Conservation (phyloP, 2,113 vertebrate genomes). For the Nothobranchius kuhntae region DNA sequence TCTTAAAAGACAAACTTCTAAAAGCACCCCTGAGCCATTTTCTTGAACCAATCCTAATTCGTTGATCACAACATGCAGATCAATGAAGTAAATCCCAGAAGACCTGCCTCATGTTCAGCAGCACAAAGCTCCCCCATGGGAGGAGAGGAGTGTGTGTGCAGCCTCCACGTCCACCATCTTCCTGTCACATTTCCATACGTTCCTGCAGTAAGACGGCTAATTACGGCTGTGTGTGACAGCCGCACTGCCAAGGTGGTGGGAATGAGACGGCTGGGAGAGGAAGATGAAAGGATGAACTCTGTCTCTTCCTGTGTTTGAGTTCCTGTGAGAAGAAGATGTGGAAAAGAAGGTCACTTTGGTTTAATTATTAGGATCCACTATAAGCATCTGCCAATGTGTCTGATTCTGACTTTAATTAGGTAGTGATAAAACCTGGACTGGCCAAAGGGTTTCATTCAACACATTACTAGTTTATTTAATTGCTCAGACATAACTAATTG, state of each 20-base stretch:
- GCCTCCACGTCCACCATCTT: slow-evolving; percentile 51
- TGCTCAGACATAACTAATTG: slow-evolving; percentile 23
- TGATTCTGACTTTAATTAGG: slow-evolving; percentile 32
- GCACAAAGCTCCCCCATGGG: slow-evolving; percentile 20
- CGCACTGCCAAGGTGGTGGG: slow-evolving; percentile 54
- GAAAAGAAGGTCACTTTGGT: slow-evolving; percentile 23
- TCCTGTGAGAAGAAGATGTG: slow-evolving; percentile 8
- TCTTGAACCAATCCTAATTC: not conserved
- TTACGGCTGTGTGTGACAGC: slow-evolving; percentile 68
- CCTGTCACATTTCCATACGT: slow-evolving; percentile 75
- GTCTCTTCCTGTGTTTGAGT: slow-evolving; percentile 22
- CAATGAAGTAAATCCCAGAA: not conserved
- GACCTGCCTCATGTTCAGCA: not conserved
- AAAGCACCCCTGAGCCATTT: no score
- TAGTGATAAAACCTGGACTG: slow-evolving; percentile 10
- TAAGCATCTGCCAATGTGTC: slow-evolving; percentile 1
- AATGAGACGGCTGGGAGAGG: slow-evolving; percentile 37
- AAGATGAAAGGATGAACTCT: slow-evolving; percentile 12
- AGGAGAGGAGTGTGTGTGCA: slow-evolving; percentile 44
- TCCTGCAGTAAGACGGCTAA: slow-evolving; percentile 63
- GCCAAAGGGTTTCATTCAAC: not conserved
- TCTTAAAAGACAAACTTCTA: not conserved
- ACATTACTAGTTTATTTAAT: slow-evolving; percentile 32
- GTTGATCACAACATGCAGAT: not conserved
- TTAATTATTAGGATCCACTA: slow-evolving; percentile 16